Conservation (phyloP, 2,888 invertebrate genomes). For the Pseudococcus jackbeardsleyi region DNA sequence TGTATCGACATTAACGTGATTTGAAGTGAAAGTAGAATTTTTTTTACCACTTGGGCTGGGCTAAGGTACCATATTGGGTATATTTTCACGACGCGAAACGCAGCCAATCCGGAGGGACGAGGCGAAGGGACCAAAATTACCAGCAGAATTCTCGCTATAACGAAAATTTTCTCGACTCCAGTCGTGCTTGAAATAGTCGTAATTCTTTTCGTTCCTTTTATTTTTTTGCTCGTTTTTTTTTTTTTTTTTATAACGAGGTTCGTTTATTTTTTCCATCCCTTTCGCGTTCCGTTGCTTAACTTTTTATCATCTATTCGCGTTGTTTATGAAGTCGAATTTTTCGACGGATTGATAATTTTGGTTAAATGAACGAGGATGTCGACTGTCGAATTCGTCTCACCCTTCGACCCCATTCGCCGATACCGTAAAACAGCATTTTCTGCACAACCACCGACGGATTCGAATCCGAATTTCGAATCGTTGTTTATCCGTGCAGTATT, state of each 20-base stretch:
- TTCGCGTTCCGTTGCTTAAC: background rate
- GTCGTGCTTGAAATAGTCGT: constrained; percentile 44
- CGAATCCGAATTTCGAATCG: background rate
- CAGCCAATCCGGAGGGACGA: background rate
- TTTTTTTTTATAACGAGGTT: constrained; percentile 19
- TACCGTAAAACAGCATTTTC: background rate
- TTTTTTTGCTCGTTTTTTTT: background rate
- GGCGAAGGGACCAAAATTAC: background rate
- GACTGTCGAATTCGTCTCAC: background rate
- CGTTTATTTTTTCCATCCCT: background rate
- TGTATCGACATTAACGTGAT: constrained; percentile 39
- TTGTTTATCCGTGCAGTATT: constrained; percentile 29
- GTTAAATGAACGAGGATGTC: background rate
- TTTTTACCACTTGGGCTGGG: background rate
- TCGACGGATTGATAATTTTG: background rate
- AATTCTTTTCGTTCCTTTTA: constrained; percentile 16
- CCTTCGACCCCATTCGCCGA: background rate
- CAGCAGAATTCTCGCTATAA: constrained; percentile 28
- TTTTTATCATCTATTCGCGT: background rate
- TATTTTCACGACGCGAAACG: constrained; percentile 4
- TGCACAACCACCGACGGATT: background rate
- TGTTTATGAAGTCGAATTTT: constrained; percentile 15
- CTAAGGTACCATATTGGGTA: constrained; percentile 7
- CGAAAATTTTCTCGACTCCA: constrained; percentile 6
- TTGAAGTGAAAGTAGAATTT: background rate